Conservation (phyloP, 1,140 invertebrate species). For the Chrysoperla carnea region DNA sequence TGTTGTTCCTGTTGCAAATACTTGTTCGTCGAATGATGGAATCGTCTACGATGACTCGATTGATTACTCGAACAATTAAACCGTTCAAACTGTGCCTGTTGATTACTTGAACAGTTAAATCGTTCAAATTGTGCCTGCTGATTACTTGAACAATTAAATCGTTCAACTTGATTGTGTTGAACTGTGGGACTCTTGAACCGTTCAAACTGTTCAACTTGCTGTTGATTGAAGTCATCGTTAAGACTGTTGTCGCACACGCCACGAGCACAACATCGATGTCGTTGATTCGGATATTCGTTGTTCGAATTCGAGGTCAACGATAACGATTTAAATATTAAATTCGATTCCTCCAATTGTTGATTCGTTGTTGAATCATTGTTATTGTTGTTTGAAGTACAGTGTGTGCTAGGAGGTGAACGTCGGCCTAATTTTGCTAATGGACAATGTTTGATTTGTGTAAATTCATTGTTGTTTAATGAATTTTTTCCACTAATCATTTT, state of each 20-base stretch:
- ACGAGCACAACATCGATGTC: not conserved
- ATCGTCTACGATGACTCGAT: constrained; percentile 1
- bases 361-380: not conserved
- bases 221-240: not conserved
- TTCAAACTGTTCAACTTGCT: not conserved
- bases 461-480: too few relatives aligned
- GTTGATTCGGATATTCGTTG: too few relatives aligned
- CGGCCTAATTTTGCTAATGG: constrained; percentile 31
- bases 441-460: constrained; percentile 11
- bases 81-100: not conserved
- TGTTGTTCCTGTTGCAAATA: too few relatives aligned
- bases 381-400: not conserved
- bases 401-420: constrained; percentile 20
- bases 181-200: not conserved
- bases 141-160: not conserved
- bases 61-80: not conserved
- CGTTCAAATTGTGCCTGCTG: not conserved
- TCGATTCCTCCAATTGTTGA: not conserved
- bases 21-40: not conserved
- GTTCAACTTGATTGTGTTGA: not conserved
- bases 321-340: not conserved
- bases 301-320: not conserved
- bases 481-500: too few relatives aligned
- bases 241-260: not conserved
- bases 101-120: not conserved